A percentile compares a stretch with the other conserved stretches of the same genome.
Conservation (phyloP, 2,888 invertebrate species). For the Lissonota sp. region DNA sequence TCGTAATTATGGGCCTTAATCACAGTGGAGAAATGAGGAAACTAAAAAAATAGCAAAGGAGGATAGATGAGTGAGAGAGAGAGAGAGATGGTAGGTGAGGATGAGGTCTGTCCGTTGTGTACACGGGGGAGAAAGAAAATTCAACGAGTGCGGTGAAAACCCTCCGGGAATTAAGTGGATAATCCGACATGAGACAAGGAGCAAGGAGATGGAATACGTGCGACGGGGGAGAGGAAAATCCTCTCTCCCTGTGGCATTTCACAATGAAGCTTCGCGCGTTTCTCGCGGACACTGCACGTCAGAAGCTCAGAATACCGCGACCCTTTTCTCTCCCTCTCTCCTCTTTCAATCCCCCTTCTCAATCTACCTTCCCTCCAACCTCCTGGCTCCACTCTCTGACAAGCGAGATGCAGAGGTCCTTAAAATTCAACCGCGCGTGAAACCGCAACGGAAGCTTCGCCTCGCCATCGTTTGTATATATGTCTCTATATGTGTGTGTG, state of each 20-base stretch:
- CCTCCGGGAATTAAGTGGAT: slow-evolving; percentile 37
- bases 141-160: slow-evolving; percentile 23
- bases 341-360: too few relatives aligned
- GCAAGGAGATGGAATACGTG: slow-evolving; percentile 18
- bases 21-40: too few relatives aligned
- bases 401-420: slow-evolving; percentile 43
- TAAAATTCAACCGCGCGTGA: slow-evolving; percentile 71
- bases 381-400: too few relatives aligned
- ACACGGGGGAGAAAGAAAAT: neutral
- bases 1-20: too few relatives aligned
- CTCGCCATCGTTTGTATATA: neutral
- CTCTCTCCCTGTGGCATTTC: neutral
- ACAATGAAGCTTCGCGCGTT: slow-evolving; percentile 2
- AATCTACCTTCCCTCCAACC: too few relatives aligned
- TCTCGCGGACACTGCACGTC: slow-evolving; percentile 45
- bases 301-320: slow-evolving; percentile 40
- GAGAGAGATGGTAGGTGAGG: too few relatives aligned
- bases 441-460: slow-evolving; percentile 62
- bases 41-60: too few relatives aligned
- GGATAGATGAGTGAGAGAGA: neutral
- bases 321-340: neutral
- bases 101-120: neutral
- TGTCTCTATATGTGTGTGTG: neutral
- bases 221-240: neutral
- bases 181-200: slow-evolving; percentile 33